phyloP scores from a whole-genome alignment of 1,140 invertebrate species.

The Rhopalosiphum maidis region DNA sequence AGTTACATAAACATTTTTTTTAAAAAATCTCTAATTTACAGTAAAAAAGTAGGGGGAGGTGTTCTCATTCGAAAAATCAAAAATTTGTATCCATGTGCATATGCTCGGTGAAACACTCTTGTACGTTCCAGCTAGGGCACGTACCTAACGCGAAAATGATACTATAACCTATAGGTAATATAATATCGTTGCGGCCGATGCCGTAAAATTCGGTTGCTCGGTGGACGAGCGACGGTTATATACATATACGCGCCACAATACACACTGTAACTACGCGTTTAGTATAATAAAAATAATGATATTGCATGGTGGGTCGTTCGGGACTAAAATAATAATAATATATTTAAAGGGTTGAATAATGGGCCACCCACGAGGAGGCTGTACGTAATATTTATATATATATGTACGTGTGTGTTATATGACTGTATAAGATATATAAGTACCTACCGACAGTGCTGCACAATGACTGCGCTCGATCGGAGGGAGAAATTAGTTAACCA shows the following conservation, averaged over 20 bases:
- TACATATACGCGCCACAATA: background rate
- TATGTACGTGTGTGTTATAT: too few species aligned
- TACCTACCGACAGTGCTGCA: background rate
- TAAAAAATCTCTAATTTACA: too few species aligned
- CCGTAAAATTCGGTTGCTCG: background rate
- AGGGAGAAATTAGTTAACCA: constrained; percentile 32
- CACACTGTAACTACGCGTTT: background rate
- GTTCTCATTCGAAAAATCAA: too few species aligned
- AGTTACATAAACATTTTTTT: too few species aligned
- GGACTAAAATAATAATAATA: background rate
- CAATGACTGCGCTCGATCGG: constrained; percentile 9
- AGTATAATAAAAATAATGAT: background rate
- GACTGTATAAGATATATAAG: background rate
- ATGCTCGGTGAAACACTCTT: too few species aligned
- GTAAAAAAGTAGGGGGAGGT: too few species aligned
- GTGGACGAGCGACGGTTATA: too few species aligned
- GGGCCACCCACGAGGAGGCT: constrained; percentile 27
- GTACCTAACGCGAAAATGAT: too few species aligned
- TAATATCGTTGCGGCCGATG: too few species aligned
- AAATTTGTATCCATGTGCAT: too few species aligned
- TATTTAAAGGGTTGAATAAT: constrained; percentile 21
- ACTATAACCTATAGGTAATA: too few species aligned
- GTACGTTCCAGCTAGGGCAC: too few species aligned
- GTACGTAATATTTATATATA: background rate
- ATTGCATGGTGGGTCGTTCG: background rate